A percentile compares a stretch with the other conserved stretches of the same genome.
phyloP scores from a whole-genome alignment of 2,888 invertebrate genomes.

The Polydrusus cervinus region DNA sequence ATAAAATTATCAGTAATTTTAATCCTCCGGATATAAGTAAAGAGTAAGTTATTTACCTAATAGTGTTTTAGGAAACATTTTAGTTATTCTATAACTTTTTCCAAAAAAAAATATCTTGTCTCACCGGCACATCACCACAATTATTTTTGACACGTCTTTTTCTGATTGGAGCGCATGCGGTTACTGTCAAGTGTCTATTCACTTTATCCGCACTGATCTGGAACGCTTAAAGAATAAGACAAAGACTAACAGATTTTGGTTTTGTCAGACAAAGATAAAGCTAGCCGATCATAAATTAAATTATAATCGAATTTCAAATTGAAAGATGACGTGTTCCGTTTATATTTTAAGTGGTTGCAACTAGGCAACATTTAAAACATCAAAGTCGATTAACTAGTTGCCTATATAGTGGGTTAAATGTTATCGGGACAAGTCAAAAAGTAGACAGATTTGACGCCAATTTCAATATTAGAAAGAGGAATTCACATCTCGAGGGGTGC shows the following conservation, averaged over 20 bases:
- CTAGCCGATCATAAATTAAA: background rate
- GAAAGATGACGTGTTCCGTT: constrained; percentile 15
- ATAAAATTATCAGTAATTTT: constrained; percentile 18
- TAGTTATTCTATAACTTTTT: constrained; percentile 49
- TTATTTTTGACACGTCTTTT: constrained; percentile 58
- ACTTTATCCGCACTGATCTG: background rate
- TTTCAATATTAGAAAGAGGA: no score
- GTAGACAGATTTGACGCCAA: no score
- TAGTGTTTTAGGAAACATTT: constrained; percentile 53
- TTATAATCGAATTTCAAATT: background rate
- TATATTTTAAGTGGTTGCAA: background rate
- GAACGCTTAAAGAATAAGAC: background rate
- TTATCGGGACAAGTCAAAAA: no score
- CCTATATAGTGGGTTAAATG: background rate
- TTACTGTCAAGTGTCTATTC: background rate
- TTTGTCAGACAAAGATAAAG: background rate
- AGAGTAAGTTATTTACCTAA: constrained; percentile 53
- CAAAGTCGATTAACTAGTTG: background rate
- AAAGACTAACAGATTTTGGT: background rate
- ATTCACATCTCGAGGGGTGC: no score
- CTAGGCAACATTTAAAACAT: background rate
- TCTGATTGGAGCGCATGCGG: constrained; percentile 31
- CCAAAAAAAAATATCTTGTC: constrained; percentile 36
- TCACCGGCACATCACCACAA: constrained; percentile 60
- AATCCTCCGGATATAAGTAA: constrained; percentile 1